Base-by-base conservation (phyloP, 2,113 vertebrate genomes). In the Motacilla alba region DNA sequence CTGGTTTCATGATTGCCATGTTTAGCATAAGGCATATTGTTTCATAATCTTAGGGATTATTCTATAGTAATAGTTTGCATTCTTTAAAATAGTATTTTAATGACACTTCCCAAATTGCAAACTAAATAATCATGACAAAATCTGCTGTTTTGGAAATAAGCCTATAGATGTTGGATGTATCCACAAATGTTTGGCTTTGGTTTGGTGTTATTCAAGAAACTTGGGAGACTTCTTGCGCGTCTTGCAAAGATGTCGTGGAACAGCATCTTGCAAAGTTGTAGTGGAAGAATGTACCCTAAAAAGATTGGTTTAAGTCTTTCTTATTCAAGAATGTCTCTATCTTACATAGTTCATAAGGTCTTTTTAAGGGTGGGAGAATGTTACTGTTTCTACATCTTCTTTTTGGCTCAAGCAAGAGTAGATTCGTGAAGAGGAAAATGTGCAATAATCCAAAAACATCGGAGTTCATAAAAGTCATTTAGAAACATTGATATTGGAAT, bases 381-480 rank as follows among this genome's bases (percentile, higher is more conserved):
- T 20, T 62, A 0, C 15, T 47, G 14, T 56, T 93, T 73, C 58
- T 87, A 4, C 24, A n/a, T 58, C 7, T 79, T 52, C 50, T 70
- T 64, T 91, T 87, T 60, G 20, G 3, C 33, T 87, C 28, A 47
- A 49, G 27, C 10, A 62, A 47, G 22, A 60, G 28, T 44, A 31
- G n/a, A 49, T 70, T 84, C 0, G 0, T 83, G 43, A 21, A 77
- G 55, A 56, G 39, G 60, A 86, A 49, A 82, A 30, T 26, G 4
- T 16, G 3, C 37, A 53, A 55, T 59, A 70, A 49, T 68, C 28
- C 44, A 52, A 81, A 75, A 72, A 8, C 30, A 23, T 52, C 8
- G 3, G 43, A 46, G 11, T 68, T 75, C 30, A 7, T 10, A 2
- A 53, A 46, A 30, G 31, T 83, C 0, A 0, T 67, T 56, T 44